phyloP scores from a whole-genome alignment of 2,888 invertebrate species.

The Drosophila meridiana region DNA sequence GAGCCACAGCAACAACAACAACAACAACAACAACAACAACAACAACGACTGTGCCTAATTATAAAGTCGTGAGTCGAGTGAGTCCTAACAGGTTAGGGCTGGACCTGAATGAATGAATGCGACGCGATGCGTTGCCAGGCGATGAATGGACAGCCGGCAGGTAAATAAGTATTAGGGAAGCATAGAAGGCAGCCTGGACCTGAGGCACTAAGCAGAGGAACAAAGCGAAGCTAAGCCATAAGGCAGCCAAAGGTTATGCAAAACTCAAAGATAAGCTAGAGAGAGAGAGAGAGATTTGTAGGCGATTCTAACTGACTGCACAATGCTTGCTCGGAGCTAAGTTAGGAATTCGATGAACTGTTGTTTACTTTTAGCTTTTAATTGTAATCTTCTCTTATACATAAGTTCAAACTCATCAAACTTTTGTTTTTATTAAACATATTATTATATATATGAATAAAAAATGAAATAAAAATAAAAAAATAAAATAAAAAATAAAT shows the following conservation, averaged over 20 bases:
- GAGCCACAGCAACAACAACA: slow-evolving; percentile 53
- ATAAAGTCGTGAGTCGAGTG: slow-evolving; percentile 77
- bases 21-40: slow-evolving; percentile 33
- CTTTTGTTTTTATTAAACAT: no score
- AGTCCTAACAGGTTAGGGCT: slow-evolving; percentile 70
- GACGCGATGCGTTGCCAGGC: slow-evolving; percentile 23
- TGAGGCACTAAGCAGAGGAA: slow-evolving; percentile 5
- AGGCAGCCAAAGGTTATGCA: slow-evolving; percentile 72
- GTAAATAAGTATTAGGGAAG: slow-evolving; percentile 1
- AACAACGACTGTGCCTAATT: slow-evolving; percentile 76
- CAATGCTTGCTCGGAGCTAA: not conserved
- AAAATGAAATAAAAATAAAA: no score
- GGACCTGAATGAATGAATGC: slow-evolving; percentile 65
- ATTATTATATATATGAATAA: no score
- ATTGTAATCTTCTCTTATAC: not conserved
- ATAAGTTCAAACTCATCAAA: no score
- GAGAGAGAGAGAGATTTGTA: not conserved
- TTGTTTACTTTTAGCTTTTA: no score
- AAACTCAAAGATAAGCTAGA: slow-evolving; percentile 46
- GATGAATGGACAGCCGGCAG: slow-evolving; percentile 56
- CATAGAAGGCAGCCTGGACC: slow-evolving; percentile 3
- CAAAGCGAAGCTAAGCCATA: slow-evolving; percentile 10
- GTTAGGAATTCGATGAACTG: not conserved
- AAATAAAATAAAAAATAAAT: no score
- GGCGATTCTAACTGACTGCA: not conserved